Conservation (phyloP, 2,888 invertebrate genomes). For the Carcina quercana region DNA sequence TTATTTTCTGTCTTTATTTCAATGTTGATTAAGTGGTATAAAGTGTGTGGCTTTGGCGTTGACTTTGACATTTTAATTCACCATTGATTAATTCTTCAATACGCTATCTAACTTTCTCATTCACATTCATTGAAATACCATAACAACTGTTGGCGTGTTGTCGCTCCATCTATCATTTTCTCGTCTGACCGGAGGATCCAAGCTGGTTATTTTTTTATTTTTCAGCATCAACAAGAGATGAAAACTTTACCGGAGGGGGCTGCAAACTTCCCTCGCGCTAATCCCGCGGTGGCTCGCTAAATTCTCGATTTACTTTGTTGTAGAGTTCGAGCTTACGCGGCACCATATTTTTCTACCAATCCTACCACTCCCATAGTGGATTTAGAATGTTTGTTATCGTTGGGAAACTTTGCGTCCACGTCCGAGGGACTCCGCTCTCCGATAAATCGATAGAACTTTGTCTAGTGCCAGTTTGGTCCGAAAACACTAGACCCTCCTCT, state of each 20-base stretch:
- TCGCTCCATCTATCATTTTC: constrained; percentile 17
- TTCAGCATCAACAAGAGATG: constrained; percentile 60
- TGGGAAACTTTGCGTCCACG: constrained; percentile 27
- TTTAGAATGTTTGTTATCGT: constrained; percentile 59
- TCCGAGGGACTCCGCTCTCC: constrained; percentile 11
- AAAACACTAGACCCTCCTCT: not conserved
- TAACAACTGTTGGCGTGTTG: constrained; percentile 3
- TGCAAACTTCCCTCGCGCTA: constrained; percentile 56
- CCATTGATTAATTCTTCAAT: no score
- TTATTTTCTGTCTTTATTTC: no score
- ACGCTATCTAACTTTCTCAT: no score
- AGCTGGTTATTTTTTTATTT: constrained; percentile 40
- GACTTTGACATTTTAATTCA: no score
- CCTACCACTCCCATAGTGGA: constrained; percentile 47
- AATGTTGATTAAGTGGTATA: no score
- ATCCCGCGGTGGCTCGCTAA: constrained; percentile 58
- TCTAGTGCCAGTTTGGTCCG: not conserved
- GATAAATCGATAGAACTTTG: constrained; percentile 2
- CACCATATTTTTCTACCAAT: constrained; percentile 63
- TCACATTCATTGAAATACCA: no score
- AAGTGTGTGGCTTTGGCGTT: no score
- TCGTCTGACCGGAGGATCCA: no score
- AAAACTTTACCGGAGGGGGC: constrained; percentile 47
- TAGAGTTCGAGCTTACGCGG: constrained; percentile 49
- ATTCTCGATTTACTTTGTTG: constrained; percentile 66